Conservation (phyloP, 2,888 invertebrate species). For the Pocota personata region DNA sequence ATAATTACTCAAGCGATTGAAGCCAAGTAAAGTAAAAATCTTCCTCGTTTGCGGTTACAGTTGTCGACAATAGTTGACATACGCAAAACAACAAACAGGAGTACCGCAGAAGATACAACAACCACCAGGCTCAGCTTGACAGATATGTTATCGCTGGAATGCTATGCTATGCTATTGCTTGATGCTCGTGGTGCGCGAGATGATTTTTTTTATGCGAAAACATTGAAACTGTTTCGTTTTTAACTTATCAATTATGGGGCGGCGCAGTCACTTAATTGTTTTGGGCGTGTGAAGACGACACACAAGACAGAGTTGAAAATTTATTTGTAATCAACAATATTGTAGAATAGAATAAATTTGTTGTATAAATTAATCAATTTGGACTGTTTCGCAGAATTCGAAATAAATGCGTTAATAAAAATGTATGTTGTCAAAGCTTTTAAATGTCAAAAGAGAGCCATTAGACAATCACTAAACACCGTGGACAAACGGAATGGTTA, state of each 20-base stretch:
- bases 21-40: conserved; percentile 50
- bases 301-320: not conserved
- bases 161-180: no score
- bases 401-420: no score
- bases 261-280: not conserved
- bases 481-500: no score
- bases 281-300: not conserved
- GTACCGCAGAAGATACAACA: conserved; percentile 20
- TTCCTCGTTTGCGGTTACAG: conserved; percentile 25
- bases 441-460: no score
- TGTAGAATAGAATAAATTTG: no score
- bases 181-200: no score
- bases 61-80: conserved; percentile 32
- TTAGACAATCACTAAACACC: no score
- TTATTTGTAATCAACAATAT: not conserved
- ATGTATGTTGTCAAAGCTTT: no score
- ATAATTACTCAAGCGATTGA: conserved; percentile 36
- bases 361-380: no score
- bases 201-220: not conserved
- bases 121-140: not conserved
- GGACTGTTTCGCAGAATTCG: no score
- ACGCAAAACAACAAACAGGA: not conserved
- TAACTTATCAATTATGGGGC: conserved; percentile 38
- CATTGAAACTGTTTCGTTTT: not conserved
- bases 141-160: not conserved